phyloP scores from a whole-genome alignment of 1,140 invertebrate genomes.

The Aphidius ervi region DNA sequence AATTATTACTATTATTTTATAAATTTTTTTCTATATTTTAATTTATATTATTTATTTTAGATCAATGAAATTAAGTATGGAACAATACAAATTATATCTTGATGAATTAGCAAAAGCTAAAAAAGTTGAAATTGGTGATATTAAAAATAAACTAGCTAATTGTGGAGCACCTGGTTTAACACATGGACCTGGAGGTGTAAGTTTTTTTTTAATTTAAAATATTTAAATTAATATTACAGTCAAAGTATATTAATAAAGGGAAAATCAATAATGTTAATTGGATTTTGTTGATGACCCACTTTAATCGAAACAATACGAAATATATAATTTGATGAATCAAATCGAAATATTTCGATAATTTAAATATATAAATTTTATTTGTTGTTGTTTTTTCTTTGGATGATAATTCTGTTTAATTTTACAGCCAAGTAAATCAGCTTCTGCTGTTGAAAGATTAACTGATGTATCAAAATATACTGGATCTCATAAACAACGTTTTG shows the following conservation, averaged over 20 bases:
- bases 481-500: conserved; percentile 85
- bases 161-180: conserved; percentile 71
- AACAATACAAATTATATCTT: conserved; percentile 77
- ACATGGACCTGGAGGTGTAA: conserved; percentile 48
- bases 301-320: no score
- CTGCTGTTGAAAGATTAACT: conserved; percentile 81
- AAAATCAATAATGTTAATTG: no score
- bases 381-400: background rate
- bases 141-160: conserved; percentile 71
- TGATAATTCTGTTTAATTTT: conserved; percentile 3
- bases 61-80: conserved; percentile 63
- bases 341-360: no score
- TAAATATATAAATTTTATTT: no score
- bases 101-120: conserved; percentile 78
- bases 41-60: conserved; percentile 32
- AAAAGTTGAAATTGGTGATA: conserved; percentile 68
- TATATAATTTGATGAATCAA: no score
- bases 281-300: no score
- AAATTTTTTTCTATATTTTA: background rate
- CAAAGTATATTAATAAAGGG: no score
- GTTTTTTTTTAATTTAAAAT: conserved; percentile 21
- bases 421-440: conserved; percentile 63
- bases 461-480: conserved; percentile 88
- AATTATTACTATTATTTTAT: conserved; percentile 23
- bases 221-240: background rate